Base-by-base conservation (phyloP, 2,888 invertebrate species). In the Petrolisthes cinctipes region DNA sequence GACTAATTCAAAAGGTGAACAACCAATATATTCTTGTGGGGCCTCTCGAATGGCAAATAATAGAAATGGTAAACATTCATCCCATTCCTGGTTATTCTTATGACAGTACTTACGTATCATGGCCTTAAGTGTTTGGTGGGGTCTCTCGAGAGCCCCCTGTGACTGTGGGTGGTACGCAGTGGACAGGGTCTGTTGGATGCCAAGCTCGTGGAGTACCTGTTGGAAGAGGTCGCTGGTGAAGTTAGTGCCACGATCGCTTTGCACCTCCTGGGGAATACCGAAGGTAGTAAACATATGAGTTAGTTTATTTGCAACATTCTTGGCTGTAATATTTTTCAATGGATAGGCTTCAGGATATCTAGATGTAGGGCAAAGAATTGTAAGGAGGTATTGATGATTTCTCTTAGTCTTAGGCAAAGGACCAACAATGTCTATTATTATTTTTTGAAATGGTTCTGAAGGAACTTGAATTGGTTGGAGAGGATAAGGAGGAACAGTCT, bases 291-390 rank as follows among this genome's bases (percentile, higher is more conserved):
- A 84, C 1, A 84, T 5, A 14, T 61, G n/a, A 1, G 56, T 54
- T 1, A 84, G 53, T 9, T 23, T 51, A 53, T 57, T 20, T 5
- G 61, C 78, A n/a, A 84, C 66, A 0, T 23, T 20, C 61, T 79
- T 78, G 37, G 78, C 61, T 7, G 83, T 73, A 54, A 73, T 73
- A 23, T 53, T 73, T 56, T 23, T 54, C 4, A 73, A 23, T 3
- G 84, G 78, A 78, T 78, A 73, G 6, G 84, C 78, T 61, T 85
- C 84, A 85, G 84, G 57, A 53, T 84, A 85, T 66, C 78, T 0
- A 23, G 78, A 78, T 17, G 84, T 20, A 9, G 84, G 75, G 78
- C 76, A 75, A 56, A 85, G n/a, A 20, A 66, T 66, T 56, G 84
- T 85, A 5, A 85, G 68, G 14, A 85, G 20, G 78, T 78, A 85